Conservation (phyloP, 2,113 vertebrate species). For the Ctenodactylus gundi region DNA sequence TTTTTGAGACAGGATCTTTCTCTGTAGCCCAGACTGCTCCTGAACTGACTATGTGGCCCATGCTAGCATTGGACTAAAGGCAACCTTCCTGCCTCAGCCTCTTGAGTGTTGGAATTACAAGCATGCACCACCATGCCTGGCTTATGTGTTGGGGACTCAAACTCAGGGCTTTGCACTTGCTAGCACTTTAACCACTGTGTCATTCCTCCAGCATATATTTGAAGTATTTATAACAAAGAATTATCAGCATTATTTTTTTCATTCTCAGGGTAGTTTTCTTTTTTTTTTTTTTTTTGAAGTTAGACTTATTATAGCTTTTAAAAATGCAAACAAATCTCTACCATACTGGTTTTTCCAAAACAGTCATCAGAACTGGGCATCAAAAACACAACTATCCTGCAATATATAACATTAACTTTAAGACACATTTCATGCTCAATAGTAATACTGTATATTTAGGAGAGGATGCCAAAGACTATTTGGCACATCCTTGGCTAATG, state of each 20-base stretch:
- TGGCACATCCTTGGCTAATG: constrained; percentile 22
- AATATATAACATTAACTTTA: constrained; percentile 34
- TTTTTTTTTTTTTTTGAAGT: too few relatives aligned
- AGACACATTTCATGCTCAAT: neutral
- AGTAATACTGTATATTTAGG: constrained; percentile 24
- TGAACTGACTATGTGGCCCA: too few relatives aligned
- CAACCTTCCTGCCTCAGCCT: too few relatives aligned
- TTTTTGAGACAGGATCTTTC: too few relatives aligned
- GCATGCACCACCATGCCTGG: too few relatives aligned
- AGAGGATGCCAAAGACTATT: neutral
- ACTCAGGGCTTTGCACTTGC: too few relatives aligned
- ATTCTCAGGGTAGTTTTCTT: neutral
- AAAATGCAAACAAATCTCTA: neutral
- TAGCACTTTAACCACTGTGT: too few relatives aligned
- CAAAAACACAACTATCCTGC: constrained; percentile 30
- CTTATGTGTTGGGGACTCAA: too few relatives aligned
- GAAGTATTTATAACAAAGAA: constrained; percentile 10
- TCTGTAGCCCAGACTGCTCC: too few relatives aligned
- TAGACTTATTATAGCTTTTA: too few relatives aligned
- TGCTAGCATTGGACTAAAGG: too few relatives aligned
- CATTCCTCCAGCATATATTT: neutral
- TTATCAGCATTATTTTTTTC: neutral
- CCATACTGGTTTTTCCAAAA: neutral
- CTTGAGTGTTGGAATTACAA: too few relatives aligned
- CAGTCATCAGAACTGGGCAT: neutral